Evolutionary conservation across 2,888 invertebrate species (phyloP), one percentile per base, ranked within the genome.

Genomic region (Drosophila neutralis): DNA sequence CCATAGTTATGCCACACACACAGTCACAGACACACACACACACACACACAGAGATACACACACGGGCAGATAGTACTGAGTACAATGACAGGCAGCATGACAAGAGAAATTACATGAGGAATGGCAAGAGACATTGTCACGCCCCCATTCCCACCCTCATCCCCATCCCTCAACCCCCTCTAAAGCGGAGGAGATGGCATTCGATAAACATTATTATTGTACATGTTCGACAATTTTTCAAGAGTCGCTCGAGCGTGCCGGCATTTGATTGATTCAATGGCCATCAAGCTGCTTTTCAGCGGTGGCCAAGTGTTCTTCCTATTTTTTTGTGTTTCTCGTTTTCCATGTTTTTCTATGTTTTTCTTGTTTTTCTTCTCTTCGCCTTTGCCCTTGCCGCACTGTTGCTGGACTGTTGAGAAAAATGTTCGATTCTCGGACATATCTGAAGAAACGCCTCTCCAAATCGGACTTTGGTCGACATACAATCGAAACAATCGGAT

Each of bases 161-260:
- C 4, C 4, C 18, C 8, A 8, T 18, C 38, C 38, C 38, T 8
- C 38, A 8, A 8, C 38, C 38, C 0, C 38, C 18, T 18, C 38
- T 18, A 24, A 24, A 24, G 45, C 2, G 15, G 76, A 78, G 75
- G 57, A 78, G 75, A 81, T 81, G 87, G 63, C 83, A 81, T 88
- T 86, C 80, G 89, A 85, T 85, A 86, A 85, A 88, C 89, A 85
- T 88, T 85, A 85, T 88, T 85, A 85, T 89, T 88, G 85, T 71
- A 86, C 89, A 86, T 85, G 85, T 83, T 89, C 87, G 84, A 86
- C 87, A 86, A 86, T 88, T 85, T 86, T 86, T 88, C 87, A 88
- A 73, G 81, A 85, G 88, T 88, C 73, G 81, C 70, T 78, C 62
- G 73, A 83, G 87, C 87, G 83, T 85, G 79, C 64, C 79, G 82